These are phyloP conservation scores for Lordiphosa collinella DNA, from an alignment of 1,140 invertebrate species.

Conservation along the genomic window DNA sequence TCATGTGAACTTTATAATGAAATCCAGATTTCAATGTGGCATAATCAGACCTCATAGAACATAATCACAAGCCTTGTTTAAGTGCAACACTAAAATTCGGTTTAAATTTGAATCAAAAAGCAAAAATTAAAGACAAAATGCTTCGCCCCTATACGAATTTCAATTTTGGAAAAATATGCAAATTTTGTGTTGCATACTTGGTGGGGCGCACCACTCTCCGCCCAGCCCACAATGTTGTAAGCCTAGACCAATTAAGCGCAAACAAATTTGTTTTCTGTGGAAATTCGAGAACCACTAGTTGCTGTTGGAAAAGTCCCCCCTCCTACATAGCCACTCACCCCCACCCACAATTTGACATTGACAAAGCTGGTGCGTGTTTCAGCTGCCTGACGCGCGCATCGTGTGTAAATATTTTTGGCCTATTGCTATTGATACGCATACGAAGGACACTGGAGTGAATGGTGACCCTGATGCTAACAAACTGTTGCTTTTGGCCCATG, in stretches of 20 bases:
- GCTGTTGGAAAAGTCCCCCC: conserved; percentile 21
- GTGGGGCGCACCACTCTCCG: conserved; percentile 22
- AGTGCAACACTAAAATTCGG: too few relatives aligned
- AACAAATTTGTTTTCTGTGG: conserved; percentile 66
- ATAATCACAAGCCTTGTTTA: too few relatives aligned
- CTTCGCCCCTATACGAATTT: too few relatives aligned
- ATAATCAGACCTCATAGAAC: too few relatives aligned
- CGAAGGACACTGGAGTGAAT: conserved; percentile 13
- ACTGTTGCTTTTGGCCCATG: conserved; percentile 55
- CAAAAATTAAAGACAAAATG: too few relatives aligned
- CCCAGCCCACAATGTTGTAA: conserved; percentile 43
- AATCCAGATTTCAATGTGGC: too few relatives aligned
- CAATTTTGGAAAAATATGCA: conserved; percentile 10
- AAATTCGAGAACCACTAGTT: conserved; percentile 71
- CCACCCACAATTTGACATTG: conserved; percentile 47
- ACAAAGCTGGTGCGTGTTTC: conserved; percentile 40
- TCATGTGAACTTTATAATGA: too few relatives aligned
- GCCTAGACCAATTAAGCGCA: conserved; percentile 74
- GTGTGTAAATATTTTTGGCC: conserved; percentile 67
- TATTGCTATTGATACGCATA: conserved; percentile 67
- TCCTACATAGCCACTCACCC: too few relatives aligned
- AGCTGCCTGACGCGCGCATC: conserved; percentile 7
- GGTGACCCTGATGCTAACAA: conserved; percentile 69
- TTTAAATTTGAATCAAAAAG: too few relatives aligned
- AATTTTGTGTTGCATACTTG: conserved; percentile 35